Evolutionary conservation across 2,113 vertebrate species (phyloP), one percentile per base, ranked within the genome.

Genomic region (Toxotes jaculatrix): DNA sequence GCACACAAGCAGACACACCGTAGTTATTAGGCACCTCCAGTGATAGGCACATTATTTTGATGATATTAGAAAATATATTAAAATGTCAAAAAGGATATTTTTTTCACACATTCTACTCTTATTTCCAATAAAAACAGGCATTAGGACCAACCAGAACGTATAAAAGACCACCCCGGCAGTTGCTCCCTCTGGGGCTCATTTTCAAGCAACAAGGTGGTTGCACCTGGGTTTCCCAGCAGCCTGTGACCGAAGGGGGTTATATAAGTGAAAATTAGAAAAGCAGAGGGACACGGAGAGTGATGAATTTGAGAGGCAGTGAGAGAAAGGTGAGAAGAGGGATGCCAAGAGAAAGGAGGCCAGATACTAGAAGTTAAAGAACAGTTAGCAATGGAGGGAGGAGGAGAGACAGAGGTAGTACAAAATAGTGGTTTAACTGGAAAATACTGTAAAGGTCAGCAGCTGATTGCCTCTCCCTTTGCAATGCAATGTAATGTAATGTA

Each of bases 241-340:
- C 23, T 40, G 8, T 23, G 57, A 45, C 47, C 55, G 40, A 64
- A 65, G 31, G 73, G 40, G n/a, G 60, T 32, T 56, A 43, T 38
- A 36, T n/a, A 23, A 42, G 66, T 78, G 40, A 79, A 87, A 82
- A 74, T 70, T 27, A 80, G 70, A 83, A 80, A 77, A 67, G 38
- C n/a, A 77, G 38, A 40, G 59, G 11, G 56, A 56, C 32, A 74
- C 3, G 43, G 40, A 47, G 14, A 49, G 27, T 45, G 51, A 70
- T 60, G 53, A 74, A 49, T 74, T 13, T n/a, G 68, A 74, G 56
- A 23, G 40, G n/a, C 9, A 34, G 31, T 0, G 8, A 63, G 13
- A 57, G 4, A 71, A 57, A 71, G 23, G 72, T 61, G 34, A 73
- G 42, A 74, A 66, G 34, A 59, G 1, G 32, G 38, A 51, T 32